Evolutionary conservation across 2,113 vertebrate species (phyloP), one percentile per base, ranked within the genome.

Genomic region (Tringa solitaria): DNA sequence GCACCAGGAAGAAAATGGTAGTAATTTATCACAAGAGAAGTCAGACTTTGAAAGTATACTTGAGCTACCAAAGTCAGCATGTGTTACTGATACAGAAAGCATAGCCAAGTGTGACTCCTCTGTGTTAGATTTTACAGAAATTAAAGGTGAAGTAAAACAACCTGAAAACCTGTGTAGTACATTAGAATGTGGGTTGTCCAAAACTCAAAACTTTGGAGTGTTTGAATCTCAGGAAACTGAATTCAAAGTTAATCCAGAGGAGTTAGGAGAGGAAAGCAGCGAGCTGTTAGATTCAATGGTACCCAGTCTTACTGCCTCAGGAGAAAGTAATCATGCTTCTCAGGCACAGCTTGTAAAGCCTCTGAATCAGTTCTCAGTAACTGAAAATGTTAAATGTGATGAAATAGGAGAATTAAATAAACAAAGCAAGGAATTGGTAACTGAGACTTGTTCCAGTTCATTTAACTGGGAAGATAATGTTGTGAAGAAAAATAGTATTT

Each of bases 101-200:
- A 16, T 65, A 32, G 41, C 92, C 18, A 96, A 96, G 37, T 87
- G 84, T 32, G 95, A 97, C 16, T 96, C 95, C 2, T 72, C 94
- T 74, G 82, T 85, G 39, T 88, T 95, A 27, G 93, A 84, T 76
- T 54, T 79, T 70, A 45, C 41, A 68, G 64, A 82, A 91, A 39
- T 37, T 65, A 63, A 67, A 81, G 68, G 19, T 61, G 56, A 96
- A 94, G n/a, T 87, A 59, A 79, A 79, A 6, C 73, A 84, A 35
- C 28, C 56, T 53, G 79, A 95, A 96, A 77, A 89, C 6, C 17
- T 53, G 6, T 2, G 5, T 51, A 56, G 32, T 54, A 4, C 8
- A 3, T 74, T 56, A 27, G 84, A 95, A 72, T 3, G 2, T 6
- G 32, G 7, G 15, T 51, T 87, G 39, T 79, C 74, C 35, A 56